Evolutionary conservation across 1,140 invertebrate species (phyloP).

Genomic region (Cherax quadricarinatus): DNA sequence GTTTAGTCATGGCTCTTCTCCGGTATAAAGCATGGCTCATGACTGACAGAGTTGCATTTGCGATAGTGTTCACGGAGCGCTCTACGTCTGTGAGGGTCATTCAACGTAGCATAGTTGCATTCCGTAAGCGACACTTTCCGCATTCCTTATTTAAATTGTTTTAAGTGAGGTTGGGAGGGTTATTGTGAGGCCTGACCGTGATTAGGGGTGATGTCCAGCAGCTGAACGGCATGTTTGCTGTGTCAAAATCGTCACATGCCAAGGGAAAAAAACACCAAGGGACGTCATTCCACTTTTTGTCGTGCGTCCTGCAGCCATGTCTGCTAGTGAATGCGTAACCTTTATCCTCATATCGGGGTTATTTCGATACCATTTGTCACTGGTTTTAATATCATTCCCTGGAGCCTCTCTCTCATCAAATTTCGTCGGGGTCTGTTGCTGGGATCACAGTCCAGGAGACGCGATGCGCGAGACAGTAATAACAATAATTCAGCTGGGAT

Average conservation of each 20-base stretch:
- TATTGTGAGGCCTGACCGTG: background rate
- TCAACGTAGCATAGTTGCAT: no score
- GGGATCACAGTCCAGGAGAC: background rate
- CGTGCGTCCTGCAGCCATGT: constrained; percentile 5
- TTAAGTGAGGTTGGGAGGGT: background rate
- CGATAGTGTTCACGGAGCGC: no score
- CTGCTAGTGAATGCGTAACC: constrained; percentile 19
- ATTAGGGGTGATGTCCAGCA: background rate
- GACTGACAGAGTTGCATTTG: background rate
- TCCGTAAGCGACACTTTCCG: background rate
- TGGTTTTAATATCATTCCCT: constrained; percentile 4
- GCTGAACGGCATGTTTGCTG: background rate
- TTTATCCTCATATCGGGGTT: constrained; percentile 33
- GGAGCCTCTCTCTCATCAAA: background rate
- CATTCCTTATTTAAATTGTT: background rate
- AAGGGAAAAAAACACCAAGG: background rate
- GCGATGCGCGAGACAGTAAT: constrained; percentile 20
- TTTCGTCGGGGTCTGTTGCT: background rate
- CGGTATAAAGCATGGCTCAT: constrained; percentile 1
- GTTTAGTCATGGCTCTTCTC: constrained; percentile 1
- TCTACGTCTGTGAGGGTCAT: no score
- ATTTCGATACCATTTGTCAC: constrained; percentile 49
- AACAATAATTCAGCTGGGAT: constrained; percentile 37
- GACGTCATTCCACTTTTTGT: background rate
- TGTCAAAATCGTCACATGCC: constrained; percentile 1